Evolutionary conservation across 2,113 vertebrate species (phyloP), one percentile per base, ranked within the genome.

Genomic region (Meriones unguiculatus): DNA sequence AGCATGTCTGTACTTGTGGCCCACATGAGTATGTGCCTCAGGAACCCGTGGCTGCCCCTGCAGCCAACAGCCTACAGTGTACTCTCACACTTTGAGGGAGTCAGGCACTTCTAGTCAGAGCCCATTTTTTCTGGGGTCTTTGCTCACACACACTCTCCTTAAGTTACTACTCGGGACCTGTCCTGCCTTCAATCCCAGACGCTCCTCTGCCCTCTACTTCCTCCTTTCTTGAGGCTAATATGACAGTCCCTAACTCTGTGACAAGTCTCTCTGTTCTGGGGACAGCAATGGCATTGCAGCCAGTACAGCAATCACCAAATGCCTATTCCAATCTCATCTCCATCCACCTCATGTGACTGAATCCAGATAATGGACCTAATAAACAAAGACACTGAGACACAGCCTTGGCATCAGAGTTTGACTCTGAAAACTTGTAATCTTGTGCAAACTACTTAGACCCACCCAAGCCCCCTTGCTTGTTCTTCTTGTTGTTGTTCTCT

Each of bases 231-330:
- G 50, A n/a, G 3, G 5, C 64, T 46, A 89, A 59, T 35, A 77
- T 0, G 11, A 78, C 7, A 52, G 5, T 93, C 73, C 59, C 65
- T 62, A 80, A 73, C 25, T 57, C 80, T 50, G 46, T 20, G 59
- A 92, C 25, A 87, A 86, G 64, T 17, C 30, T 93, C 46, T 78
- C 62, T 93, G 64, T 70, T 73, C 46, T 94, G 18, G 54, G 30
- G 32, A 88, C 35, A 62, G 9, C 20, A 2, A 65, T 84, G 70
- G 20, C 70, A 77, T 41, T 4, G 50, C 65, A 76, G 41, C 76
- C 24, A 0, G 14, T 46, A 50, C 17, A 84, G 18, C 35, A n/a
- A 32, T 73, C 69, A 46, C n/a, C 67, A 77, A 52, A 82, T 30
- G 59, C 35, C 70, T 35, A 30, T 32, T 78, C 64, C 13, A 3